Conservation (phyloP, 2,888 invertebrate species). For the Clanis bilineata region DNA sequence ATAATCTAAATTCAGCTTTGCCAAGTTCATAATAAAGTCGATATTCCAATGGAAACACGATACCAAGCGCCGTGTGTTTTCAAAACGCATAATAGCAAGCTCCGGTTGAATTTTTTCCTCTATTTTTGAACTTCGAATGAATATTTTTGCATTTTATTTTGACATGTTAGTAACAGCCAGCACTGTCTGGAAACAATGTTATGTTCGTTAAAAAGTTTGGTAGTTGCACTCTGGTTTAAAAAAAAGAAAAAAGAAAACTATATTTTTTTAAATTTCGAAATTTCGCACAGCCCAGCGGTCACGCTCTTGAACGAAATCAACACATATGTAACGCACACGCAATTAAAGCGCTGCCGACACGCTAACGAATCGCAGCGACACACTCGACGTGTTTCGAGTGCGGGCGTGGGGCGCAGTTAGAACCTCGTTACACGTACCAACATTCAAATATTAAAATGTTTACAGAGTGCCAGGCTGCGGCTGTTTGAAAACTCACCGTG, state of each 20-base stretch:
- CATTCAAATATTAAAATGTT: slow-evolving; percentile 11
- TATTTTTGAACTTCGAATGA: slow-evolving; percentile 43
- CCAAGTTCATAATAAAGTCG: slow-evolving; percentile 31
- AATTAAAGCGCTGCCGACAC: slow-evolving; percentile 39
- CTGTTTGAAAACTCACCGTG: neutral
- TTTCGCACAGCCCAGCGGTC: slow-evolving; percentile 17
- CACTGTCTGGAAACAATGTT: slow-evolving; percentile 17
- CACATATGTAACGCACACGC: slow-evolving; percentile 26
- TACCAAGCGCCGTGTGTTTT: slow-evolving; percentile 40
- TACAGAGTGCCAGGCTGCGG: slow-evolving; percentile 3
- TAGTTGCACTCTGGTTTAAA: neutral
- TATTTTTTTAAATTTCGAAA: slow-evolving; percentile 6
- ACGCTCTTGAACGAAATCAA: slow-evolving; percentile 25
- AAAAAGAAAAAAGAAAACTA: neutral
- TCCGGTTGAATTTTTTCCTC: slow-evolving; percentile 33
- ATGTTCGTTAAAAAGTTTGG: slow-evolving; percentile 7
- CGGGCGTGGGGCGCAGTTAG: slow-evolving; percentile 15
- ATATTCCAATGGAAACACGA: slow-evolving; percentile 31
- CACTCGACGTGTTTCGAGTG: slow-evolving; percentile 28
- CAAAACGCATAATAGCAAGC: slow-evolving; percentile 42
- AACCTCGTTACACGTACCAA: slow-evolving; percentile 21
- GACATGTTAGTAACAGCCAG: slow-evolving; percentile 31
- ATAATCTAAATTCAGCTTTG: slow-evolving; percentile 50
- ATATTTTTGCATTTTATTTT: slow-evolving; percentile 54
- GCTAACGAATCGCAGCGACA: slow-evolving; percentile 41